These are phyloP conservation scores for Lethrus apterus DNA, from an alignment of 1,140 invertebrate genomes.

Conservation along the genomic window DNA sequence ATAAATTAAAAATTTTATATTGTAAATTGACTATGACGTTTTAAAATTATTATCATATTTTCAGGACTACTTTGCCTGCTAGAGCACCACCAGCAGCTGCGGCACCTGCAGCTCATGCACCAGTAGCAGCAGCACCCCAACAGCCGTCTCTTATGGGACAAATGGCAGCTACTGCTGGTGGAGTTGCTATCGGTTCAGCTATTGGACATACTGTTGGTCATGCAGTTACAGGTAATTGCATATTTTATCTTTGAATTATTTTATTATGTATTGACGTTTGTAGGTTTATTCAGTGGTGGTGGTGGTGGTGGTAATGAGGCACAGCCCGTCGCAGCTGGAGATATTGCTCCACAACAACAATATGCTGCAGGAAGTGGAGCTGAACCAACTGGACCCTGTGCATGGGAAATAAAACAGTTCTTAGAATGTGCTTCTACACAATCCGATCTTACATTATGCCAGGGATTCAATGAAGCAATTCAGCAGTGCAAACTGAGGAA, in stretches of 20 bases:
- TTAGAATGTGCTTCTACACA: constrained; percentile 80
- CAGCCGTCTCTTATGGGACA: constrained; percentile 66
- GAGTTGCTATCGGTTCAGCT: constrained; percentile 81
- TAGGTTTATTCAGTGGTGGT: constrained; percentile 68
- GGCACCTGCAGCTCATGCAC: constrained; percentile 44
- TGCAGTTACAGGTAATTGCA: constrained; percentile 61
- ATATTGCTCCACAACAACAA: constrained; percentile 32
- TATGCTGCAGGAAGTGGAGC: constrained; percentile 39
- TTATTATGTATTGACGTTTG: constrained; percentile 11
- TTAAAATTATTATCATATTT: constrained; percentile 16
- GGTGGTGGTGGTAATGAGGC: constrained; percentile 49
- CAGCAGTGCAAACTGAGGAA: constrained; percentile 72
- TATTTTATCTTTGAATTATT: neutral
- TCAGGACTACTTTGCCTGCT: constrained; percentile 38
- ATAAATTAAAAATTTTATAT: neutral
- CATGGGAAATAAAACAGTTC: constrained; percentile 87
- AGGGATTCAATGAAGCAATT: constrained; percentile 89
- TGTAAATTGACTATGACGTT: constrained; percentile 26
- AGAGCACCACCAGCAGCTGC: constrained; percentile 44
- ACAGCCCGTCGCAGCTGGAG: constrained; percentile 34
- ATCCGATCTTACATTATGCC: constrained; percentile 74
- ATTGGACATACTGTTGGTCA: constrained; percentile 80
- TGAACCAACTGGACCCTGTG: constrained; percentile 61
- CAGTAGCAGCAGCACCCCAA: constrained; percentile 52
- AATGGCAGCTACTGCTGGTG: constrained; percentile 87